A percentile compares a stretch with the other conserved stretches of the same genome.
Conservation (phyloP, 2,113 vertebrate species). For the Pungitius pungitius region DNA sequence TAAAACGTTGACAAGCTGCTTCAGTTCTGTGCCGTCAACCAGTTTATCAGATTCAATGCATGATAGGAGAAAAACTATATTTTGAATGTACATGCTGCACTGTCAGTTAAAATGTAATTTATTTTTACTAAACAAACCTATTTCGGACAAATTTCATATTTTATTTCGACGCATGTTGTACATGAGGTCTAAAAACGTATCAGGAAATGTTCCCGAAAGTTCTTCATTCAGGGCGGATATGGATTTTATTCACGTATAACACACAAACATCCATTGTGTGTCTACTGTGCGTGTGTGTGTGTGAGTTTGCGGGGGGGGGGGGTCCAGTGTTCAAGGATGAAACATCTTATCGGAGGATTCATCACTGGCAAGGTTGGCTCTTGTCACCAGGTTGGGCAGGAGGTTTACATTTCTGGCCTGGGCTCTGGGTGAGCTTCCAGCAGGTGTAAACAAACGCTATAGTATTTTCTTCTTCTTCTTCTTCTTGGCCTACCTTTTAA, state of each 20-base stretch:
- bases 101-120: not conserved
- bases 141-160: constrained; percentile 1
- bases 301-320: not conserved
- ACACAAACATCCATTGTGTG: constrained; percentile 17
- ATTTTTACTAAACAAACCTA: not conserved
- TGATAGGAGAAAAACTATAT: not conserved
- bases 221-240: constrained; percentile 30
- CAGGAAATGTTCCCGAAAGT: not conserved
- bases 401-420: constrained; percentile 71
- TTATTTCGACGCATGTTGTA: not conserved
- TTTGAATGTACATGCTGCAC: not conserved
- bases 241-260: constrained; percentile 41
- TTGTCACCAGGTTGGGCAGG: constrained; percentile 49
- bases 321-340: constrained; percentile 67
- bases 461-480: not conserved
- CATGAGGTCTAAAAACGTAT: not conserved
- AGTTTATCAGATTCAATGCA: not conserved
- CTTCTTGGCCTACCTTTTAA: too few species aligned
- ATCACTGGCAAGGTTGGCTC: constrained; percentile 63
- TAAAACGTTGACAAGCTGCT: not conserved
- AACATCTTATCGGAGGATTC: constrained; percentile 61
- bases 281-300: too few species aligned
- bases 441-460: constrained; percentile 57
- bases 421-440: constrained; percentile 40
- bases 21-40: not conserved